Conservation (phyloP, 2,888 invertebrate species). For the Leucophora obtusa region DNA sequence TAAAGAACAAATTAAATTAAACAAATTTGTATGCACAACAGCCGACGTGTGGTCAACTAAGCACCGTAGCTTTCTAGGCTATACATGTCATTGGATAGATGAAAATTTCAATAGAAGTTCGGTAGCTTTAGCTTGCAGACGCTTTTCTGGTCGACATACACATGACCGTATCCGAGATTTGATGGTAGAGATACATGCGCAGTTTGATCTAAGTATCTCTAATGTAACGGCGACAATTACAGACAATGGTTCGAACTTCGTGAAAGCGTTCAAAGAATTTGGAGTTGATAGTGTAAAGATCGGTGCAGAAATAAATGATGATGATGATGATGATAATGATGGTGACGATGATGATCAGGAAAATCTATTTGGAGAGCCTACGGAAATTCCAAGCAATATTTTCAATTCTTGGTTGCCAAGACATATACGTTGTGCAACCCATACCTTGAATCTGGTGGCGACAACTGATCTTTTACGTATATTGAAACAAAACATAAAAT, state of each 20-base stretch:
- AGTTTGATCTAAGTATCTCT: constrained; percentile 18
- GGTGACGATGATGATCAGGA: too few species aligned
- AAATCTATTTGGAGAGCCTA: constrained; percentile 1
- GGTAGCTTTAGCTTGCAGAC: constrained; percentile 21
- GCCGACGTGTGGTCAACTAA: constrained; percentile 49
- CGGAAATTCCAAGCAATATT: constrained; percentile 31
- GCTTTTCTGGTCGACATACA: constrained; percentile 27
- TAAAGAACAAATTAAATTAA: constrained; percentile 22
- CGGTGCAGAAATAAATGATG: constrained; percentile 8
- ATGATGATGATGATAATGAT: constrained; percentile 31
- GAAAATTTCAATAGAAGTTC: constrained; percentile 12
- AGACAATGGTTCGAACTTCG: too few species aligned
- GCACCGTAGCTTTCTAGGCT: constrained; percentile 32
- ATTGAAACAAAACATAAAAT: constrained; percentile 26
- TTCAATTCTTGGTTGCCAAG: constrained; percentile 40
- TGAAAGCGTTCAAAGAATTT: constrained; percentile 51
- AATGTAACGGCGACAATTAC: constrained; percentile 44
- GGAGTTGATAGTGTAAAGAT: constrained; percentile 20
- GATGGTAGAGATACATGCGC: constrained; percentile 33
- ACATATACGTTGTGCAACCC: constrained; percentile 49
- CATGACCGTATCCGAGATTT: constrained; percentile 30
- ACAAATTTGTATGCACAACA: constrained; percentile 43
- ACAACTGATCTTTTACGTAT: constrained; percentile 43
- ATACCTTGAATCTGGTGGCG: constrained; percentile 54
- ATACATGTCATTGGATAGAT: constrained; percentile 48